A percentile compares a stretch with the other conserved stretches of the same genome.
Conservation (phyloP, 1,140 invertebrate species). For the Conus betulinus region DNA sequence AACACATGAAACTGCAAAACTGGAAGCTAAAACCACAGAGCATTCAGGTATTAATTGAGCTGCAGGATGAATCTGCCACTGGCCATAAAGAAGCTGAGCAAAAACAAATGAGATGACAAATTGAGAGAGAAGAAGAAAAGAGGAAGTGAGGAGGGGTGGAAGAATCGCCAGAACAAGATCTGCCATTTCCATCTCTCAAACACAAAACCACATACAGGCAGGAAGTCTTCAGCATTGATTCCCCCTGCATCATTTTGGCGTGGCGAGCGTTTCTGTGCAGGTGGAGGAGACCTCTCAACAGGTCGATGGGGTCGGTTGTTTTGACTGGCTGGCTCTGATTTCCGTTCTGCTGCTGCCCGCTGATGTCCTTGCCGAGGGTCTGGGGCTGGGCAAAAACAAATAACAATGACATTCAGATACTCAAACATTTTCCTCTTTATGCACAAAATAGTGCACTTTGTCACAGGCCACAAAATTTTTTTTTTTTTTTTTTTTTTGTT, state of each 20-base stretch:
- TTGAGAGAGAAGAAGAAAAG: no score
- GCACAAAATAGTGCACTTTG: no score
- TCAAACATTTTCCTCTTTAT: no score
- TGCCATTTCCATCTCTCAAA: no score
- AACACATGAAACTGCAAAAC: no score
- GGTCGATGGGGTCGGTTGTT: slow-evolving; percentile 20
- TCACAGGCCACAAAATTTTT: not conserved
- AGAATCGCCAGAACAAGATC: no score
- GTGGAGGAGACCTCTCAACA: slow-evolving; percentile 31
- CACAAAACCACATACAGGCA: slow-evolving; percentile 46
- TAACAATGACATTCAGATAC: not conserved
- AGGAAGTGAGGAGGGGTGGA: no score
- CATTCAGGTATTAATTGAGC: no score
- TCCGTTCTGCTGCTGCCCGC: not conserved
- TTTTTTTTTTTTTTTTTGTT: not conserved
- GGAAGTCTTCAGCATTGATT: slow-evolving; percentile 54
- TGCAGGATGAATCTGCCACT: no score
- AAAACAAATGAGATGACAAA: no score
- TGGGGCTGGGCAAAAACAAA: slow-evolving; percentile 5
- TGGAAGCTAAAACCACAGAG: no score
- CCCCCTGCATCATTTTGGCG: slow-evolving; percentile 32
- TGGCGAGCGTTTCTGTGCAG: slow-evolving; percentile 27
- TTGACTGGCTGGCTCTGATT: not conserved
- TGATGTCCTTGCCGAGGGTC: not conserved
- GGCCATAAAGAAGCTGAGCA: no score